Conservation (phyloP, 2,888 invertebrate species). For the Deilephila elpenor region DNA sequence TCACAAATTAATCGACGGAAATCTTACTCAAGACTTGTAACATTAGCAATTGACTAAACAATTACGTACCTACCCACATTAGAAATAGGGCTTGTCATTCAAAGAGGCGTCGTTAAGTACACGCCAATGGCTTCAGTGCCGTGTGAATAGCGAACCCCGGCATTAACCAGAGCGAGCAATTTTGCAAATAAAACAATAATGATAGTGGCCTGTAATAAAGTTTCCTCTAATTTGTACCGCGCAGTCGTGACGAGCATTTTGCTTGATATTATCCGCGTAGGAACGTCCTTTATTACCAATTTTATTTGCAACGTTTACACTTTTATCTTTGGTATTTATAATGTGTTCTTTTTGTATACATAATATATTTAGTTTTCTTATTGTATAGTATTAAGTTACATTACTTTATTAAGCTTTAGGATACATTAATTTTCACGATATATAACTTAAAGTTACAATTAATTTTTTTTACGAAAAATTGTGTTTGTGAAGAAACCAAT, state of each 20-base stretch:
- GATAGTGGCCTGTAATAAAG: constrained; percentile 65
- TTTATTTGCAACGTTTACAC: not conserved
- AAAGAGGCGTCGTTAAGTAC: constrained; percentile 68
- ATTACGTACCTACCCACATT: constrained; percentile 56
- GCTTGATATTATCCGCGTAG: constrained; percentile 40
- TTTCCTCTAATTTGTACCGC: constrained; percentile 65
- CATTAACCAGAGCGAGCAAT: constrained; percentile 68
- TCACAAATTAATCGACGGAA: constrained; percentile 7
- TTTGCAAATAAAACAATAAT: constrained; percentile 77
- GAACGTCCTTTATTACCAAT: not conserved
- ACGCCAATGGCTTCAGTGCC: constrained; percentile 59
- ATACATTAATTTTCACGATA: not conserved
- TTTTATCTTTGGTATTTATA: constrained; percentile 2
- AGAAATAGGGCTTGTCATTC: constrained; percentile 71
- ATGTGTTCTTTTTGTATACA: not conserved
- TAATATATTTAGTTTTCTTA: too few species aligned
- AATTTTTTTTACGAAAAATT: too few species aligned
- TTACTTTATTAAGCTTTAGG: not conserved
- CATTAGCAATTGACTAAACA: constrained; percentile 62
- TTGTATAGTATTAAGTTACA: too few species aligned
- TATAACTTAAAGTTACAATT: not conserved
- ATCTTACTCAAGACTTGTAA: constrained; percentile 40
- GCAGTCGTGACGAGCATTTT: constrained; percentile 49
- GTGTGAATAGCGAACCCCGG: constrained; percentile 65
- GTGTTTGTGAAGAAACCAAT: too few species aligned